Base-by-base conservation (phyloP, 2,888 invertebrate genomes). In the Lasioglossum oenotherae region DNA sequence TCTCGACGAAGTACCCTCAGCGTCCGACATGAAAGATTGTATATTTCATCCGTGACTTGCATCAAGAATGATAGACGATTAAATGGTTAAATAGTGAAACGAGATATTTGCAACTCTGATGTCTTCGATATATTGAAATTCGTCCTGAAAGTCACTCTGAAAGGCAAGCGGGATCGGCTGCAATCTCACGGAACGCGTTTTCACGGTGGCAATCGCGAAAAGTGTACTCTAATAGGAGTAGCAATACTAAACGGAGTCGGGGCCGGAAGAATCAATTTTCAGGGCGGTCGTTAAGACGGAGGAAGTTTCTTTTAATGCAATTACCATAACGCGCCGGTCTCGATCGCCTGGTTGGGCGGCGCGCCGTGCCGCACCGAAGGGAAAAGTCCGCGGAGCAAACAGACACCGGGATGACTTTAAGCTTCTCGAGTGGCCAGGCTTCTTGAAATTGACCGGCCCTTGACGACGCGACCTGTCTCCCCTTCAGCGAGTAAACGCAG, bases 391-490 rank as follows among this genome's bases (percentile, higher is more conserved):
- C 38, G 60, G 35, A 35, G 76, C 84, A 80, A 84, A 84, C 75
- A 80, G 84, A 77, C 84, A 81, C 74, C 76, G 71, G 57, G 81
- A 71, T 74, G 81, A 84, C 64, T 83, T 69, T 79, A 79, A 87
- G 78, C 80, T 80, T 38, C 64, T 73, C 72, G 27, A 86, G 81
- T 82, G 71, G 31, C 73, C 46, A 72, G n/a, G 27, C 31, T 64
- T 80, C 84, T 85, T 46, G 67, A 82, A 78, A 80, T 79, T 87
- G 84, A 87, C 84, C 77, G 46, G 64, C 67, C 35, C 67, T 67
- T 35, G 67, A 31, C 31, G 31, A 27, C 60, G 60, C 14, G 60
- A 27, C 19, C 19, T 6, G 35, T 27, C 31, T 16, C 67, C 19
- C 60, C 60, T 67, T 67, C 8, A 23, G 6, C 67, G 19, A 35